These are phyloP conservation scores for Penaeus japonicus DNA, from an alignment of 1,140 invertebrate genomes.

Conservation along the genomic window DNA sequence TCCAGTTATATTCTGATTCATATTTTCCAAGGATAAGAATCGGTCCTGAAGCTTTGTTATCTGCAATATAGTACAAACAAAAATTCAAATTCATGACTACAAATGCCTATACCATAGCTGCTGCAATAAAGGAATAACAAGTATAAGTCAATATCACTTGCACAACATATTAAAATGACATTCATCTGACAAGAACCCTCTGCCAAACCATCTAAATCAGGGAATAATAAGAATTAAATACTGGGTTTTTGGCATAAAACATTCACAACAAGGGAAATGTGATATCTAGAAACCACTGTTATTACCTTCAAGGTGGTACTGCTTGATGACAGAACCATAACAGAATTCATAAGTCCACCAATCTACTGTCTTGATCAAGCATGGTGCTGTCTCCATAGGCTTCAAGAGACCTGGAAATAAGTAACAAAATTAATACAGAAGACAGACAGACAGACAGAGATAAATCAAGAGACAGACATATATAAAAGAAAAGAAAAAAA, in stretches of 20 bases:
- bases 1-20: slow-evolving; percentile 67
- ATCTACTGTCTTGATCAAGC: slow-evolving; percentile 65
- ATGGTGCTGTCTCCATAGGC: slow-evolving; percentile 62
- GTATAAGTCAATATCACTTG: neutral
- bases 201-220: neutral
- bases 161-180: neutral
- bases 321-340: slow-evolving; percentile 67
- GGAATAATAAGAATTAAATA: neutral
- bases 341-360: slow-evolving; percentile 71
- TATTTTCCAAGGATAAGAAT: slow-evolving; percentile 66
- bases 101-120: neutral
- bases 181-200: neutral
- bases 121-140: neutral
- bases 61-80: slow-evolving; percentile 59
- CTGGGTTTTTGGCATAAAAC: neutral
- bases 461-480: neutral
- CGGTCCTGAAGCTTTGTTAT: slow-evolving; percentile 64
- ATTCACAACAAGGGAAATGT: neutral
- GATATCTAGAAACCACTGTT: slow-evolving; percentile 2
- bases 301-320: slow-evolving; percentile 68
- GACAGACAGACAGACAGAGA: neutral
- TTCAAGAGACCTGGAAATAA: slow-evolving; percentile 62
- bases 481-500: neutral
- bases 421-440: neutral
- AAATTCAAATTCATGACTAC: neutral